A percentile compares a stretch with the other conserved stretches of the same genome.
Conservation (phyloP, 2,113 vertebrate genomes). For the Potamarius usumacintae region DNA sequence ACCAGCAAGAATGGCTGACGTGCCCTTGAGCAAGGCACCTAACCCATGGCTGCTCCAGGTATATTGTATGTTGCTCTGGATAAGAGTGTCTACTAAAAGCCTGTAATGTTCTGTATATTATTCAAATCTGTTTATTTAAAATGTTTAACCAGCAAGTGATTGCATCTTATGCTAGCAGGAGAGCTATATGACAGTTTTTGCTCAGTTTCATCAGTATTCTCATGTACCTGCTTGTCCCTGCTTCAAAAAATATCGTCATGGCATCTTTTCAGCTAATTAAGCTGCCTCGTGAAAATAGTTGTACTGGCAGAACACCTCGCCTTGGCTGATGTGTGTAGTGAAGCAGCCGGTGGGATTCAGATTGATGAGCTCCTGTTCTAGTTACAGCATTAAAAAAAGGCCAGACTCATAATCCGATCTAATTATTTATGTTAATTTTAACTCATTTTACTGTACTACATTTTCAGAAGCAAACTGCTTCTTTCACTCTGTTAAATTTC, state of each 20-base stretch:
- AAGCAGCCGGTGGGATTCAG: background rate
- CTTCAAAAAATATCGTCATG: background rate
- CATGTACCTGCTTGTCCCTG: background rate
- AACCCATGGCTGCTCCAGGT: no score
- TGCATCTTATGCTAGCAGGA: background rate
- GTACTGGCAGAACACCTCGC: background rate
- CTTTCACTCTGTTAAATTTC: background rate
- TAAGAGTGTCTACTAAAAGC: no score
- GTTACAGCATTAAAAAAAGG: background rate
- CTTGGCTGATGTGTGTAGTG: slow-evolving; percentile 8
- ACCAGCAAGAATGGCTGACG: no score
- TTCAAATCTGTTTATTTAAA: background rate
- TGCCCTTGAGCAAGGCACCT: no score
- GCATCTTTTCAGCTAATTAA: background rate
- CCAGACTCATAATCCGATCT: background rate
- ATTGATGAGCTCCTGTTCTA: background rate
- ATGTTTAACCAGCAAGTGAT: background rate
- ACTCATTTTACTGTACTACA: background rate
- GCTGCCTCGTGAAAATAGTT: background rate
- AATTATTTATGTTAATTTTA: background rate
- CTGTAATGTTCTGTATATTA: no score
- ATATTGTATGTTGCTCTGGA: no score
- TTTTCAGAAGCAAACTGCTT: background rate
- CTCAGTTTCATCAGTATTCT: background rate
- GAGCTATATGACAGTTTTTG: background rate